Base-by-base conservation (phyloP, 1,140 invertebrate genomes). In the Drosophila sp. region DNA sequence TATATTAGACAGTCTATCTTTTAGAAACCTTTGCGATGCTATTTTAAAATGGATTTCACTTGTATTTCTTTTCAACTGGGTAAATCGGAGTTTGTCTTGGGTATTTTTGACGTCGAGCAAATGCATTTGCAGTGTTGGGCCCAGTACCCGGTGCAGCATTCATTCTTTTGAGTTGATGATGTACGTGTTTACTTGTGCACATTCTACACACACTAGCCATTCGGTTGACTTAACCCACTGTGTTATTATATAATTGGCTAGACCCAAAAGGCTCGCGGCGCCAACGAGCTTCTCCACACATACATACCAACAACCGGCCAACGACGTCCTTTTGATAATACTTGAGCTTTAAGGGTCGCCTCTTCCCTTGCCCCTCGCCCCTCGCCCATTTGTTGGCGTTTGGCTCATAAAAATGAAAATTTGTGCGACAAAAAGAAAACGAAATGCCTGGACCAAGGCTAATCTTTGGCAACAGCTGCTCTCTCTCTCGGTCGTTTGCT, bases 401-500 rank as follows among this genome's bases (percentile, higher is more conserved):
- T 7, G 60, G 44, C 69, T 81, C 75, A 87, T 87, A 87, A 86
- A 87, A 82, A 87, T 87, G 83, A 86, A 86, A 86, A 86, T 86
- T 86, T 86, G 82, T 86, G 82, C 82, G 75, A 86, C 82, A 85
- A 61, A 41, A 73, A 38, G 29, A 40, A 61, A 56, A 25, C 27
- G 29, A 60, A 61, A 44, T 41, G 35, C 66, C 60, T 58, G 27
- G 47, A 66, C 40, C 62, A 60, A 33, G 40, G 72, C 83, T 86
- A 86, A 86, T 87, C 82, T 87, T 82, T 74, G 79, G 44, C 79
- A 82, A 76, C 83, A 86, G 83, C 79, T 86, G 82, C 44, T 50
- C 44, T 50, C 44, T 50, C 76, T 81, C 69, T 40, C 66, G 60
- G 61, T 70, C 71, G 33, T 67, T 68, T 41, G 50, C 32, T 66